A percentile compares a stretch with the other conserved stretches of the same genome.
Conservation (phyloP, 2,888 invertebrate species). For the Tetropium fuscum region DNA sequence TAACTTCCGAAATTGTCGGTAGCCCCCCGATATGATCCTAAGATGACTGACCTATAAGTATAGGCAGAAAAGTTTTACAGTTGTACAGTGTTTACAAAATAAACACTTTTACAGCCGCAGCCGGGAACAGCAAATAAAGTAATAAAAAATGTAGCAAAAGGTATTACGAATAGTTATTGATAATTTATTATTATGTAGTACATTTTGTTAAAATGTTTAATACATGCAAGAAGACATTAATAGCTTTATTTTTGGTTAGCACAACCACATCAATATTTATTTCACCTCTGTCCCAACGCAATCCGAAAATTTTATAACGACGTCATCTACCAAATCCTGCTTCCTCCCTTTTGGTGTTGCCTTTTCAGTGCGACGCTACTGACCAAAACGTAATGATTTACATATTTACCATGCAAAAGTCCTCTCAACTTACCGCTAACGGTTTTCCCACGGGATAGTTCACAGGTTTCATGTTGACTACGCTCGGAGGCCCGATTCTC, state of each 20-base stretch:
- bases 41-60: no score
- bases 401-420: background rate
- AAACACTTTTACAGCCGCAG: no score
- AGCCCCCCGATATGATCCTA: no score
- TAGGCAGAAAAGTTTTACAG: no score
- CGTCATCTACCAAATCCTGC: conserved; percentile 40
- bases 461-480: conserved; percentile 59
- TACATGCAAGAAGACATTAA: background rate
- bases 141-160: no score
- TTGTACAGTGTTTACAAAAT: no score
- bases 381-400: conserved; percentile 31
- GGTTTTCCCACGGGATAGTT: conserved; percentile 86
- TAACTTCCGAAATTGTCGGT: no score
- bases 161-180: no score
- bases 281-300: conserved; percentile 50
- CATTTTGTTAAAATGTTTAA: background rate
- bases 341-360: conserved; percentile 40
- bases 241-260: no score
- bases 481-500: conserved; percentile 63
- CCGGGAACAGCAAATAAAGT: no score
- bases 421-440: conserved; percentile 74
- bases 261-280: conserved; percentile 14
- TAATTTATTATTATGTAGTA: background rate
- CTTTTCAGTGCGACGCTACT: conserved; percentile 51
- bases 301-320: conserved; percentile 37